These are phyloP conservation scores for Lycocerus yunnanus DNA, from an alignment of 2,888 invertebrate genomes.

Conservation along the genomic window DNA sequence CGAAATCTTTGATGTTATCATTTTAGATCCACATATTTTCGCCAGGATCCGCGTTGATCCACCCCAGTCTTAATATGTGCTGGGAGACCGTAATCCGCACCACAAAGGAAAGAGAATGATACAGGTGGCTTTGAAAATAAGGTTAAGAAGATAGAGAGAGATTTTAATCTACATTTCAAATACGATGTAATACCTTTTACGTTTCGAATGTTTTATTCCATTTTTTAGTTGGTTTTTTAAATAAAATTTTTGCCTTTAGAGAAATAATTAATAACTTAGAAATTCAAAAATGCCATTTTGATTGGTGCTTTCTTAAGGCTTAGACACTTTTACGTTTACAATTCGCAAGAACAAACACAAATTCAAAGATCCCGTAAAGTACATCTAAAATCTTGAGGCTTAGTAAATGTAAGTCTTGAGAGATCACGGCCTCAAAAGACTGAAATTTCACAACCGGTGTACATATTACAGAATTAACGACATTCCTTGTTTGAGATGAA, in stretches of 20 bases:
- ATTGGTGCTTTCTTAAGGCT: background rate
- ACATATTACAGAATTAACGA: constrained; percentile 25
- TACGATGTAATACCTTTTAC: constrained; percentile 14
- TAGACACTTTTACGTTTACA: constrained; percentile 2
- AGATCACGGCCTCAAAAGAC: constrained; percentile 19
- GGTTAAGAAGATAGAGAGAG: constrained; percentile 20
- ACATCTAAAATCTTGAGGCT: constrained; percentile 18
- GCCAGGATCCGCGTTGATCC: constrained; percentile 25
- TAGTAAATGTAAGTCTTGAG: constrained; percentile 15
- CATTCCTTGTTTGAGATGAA: constrained; percentile 16
- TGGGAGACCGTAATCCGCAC: constrained; percentile 25
- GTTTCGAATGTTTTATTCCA: constrained; percentile 6
- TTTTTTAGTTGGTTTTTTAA: background rate
- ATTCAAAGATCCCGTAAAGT: constrained; percentile 16
- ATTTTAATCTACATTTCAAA: constrained; percentile 29
- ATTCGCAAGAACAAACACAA: constrained; percentile 15
- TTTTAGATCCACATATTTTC: constrained; percentile 28
- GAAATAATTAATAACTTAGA: background rate
- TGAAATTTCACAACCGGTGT: constrained; percentile 27
- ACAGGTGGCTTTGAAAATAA: constrained; percentile 30
- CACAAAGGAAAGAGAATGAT: constrained; percentile 28
- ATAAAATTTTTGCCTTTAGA: background rate
- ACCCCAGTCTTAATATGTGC: constrained; percentile 26
- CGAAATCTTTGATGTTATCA: constrained; percentile 31
- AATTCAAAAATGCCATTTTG: background rate